Percentiles rank a stretch among this genome's conserved stretches.
Conservation (phyloP, 2,797 vertebrate species). For the Acanthis flammea region DNA sequence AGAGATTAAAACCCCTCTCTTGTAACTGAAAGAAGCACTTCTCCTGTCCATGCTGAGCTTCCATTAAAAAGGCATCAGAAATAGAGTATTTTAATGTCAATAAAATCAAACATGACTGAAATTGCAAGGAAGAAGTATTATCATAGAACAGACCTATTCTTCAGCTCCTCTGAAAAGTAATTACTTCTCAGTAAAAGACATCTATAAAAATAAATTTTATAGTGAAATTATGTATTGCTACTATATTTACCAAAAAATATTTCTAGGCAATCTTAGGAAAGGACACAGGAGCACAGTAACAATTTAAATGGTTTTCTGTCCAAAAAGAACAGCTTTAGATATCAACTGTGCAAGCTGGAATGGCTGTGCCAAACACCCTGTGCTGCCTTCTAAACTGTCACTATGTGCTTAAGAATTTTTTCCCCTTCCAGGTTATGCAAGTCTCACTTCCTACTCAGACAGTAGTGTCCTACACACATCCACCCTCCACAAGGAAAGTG, state of each 20-base stretch:
- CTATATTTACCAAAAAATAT: not conserved
- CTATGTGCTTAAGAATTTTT: rapidly evolving
- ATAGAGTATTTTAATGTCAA: not conserved
- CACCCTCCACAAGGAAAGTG: not conserved
- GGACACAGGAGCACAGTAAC: not conserved
- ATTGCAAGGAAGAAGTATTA: not conserved
- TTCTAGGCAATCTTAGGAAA: not conserved
- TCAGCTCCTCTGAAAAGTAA: not conserved
- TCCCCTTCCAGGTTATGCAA: not conserved
- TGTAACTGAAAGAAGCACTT: not conserved
- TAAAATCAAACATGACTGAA: not conserved
- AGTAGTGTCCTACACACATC: not conserved
- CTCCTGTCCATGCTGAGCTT: not conserved
- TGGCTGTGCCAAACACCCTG: not conserved
- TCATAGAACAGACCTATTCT: not conserved
- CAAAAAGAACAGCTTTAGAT: not conserved
- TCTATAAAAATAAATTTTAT: not conserved
- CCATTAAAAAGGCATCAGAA: not conserved
- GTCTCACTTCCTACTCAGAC: not conserved
- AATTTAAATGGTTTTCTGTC: not conserved
- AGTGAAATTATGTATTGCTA: not conserved
- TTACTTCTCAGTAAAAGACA: not conserved
- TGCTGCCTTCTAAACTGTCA: not conserved
- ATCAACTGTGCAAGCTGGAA: not conserved
- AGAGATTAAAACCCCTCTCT: not conserved